Conservation (phyloP, 2,797 vertebrate genomes). For the Coendou prehensilis region DNA sequence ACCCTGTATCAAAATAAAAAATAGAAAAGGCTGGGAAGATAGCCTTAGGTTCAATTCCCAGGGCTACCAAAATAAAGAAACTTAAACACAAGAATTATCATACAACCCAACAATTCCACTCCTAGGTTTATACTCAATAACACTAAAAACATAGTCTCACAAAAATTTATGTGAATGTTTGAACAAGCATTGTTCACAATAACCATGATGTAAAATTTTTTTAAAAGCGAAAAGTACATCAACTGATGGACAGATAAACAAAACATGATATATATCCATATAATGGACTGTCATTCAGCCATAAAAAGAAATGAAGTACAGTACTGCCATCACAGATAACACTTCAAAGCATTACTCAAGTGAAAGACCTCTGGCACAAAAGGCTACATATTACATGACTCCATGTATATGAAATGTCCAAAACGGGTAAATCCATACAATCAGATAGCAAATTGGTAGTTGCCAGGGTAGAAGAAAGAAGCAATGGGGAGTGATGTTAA, state of each 20-base stretch:
- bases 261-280: not conserved
- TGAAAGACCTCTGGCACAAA: not conserved
- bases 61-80: not conserved
- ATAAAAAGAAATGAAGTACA: not conserved
- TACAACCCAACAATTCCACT: not conserved
- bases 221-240: not conserved
- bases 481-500: not conserved
- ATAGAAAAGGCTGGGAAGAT: not conserved
- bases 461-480: not conserved
- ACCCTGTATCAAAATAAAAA: not conserved
- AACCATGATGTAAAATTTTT: not conserved
- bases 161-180: not conserved
- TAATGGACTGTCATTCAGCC: not conserved
- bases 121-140: not conserved
- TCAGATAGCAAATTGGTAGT: not conserved
- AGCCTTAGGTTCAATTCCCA: not conserved
- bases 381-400: not conserved
- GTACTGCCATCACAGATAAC: not conserved
- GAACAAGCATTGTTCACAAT: not conserved
- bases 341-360: not conserved
- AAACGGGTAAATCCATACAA: not conserved
- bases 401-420: not conserved
- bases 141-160: slow-evolving; percentile 7
- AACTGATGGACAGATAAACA: not conserved
- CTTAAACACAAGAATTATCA: not conserved